These are phyloP conservation scores for Conops quadrifasciatus DNA, from an alignment of 2,888 invertebrate genomes.

Conservation along the genomic window DNA sequence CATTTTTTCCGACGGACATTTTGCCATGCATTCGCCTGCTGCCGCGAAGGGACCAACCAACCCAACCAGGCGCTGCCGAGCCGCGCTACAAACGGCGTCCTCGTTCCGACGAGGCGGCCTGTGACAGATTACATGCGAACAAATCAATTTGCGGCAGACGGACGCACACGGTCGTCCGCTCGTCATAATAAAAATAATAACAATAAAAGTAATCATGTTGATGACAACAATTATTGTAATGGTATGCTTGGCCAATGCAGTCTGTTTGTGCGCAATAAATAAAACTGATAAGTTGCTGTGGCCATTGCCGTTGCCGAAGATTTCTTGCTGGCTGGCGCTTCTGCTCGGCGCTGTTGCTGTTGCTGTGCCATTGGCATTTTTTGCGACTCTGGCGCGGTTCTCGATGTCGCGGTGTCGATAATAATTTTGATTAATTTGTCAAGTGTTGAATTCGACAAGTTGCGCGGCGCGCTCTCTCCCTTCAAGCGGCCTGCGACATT, in stretches of 20 bases:
- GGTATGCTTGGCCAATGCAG: constrained; percentile 28
- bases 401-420: constrained; percentile 37
- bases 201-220: constrained; percentile 25
- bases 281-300: constrained; percentile 41
- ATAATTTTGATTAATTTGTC: constrained; percentile 49
- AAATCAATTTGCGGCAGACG: constrained; percentile 42
- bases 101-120: constrained; percentile 4
- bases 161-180: background rate
- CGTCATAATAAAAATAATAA: constrained; percentile 37
- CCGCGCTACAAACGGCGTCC: too few relatives aligned
- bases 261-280: constrained; percentile 24
- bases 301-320: constrained; percentile 36
- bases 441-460: constrained; percentile 41
- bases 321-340: constrained; percentile 15
- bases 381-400: constrained; percentile 10
- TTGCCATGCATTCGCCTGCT: too few relatives aligned
- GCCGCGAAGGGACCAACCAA: constrained; percentile 13
- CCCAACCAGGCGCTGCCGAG: too few relatives aligned
- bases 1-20: too few relatives aligned
- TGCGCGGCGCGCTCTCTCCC: too few relatives aligned
- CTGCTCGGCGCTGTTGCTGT: constrained; percentile 48
- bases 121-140: constrained; percentile 44
- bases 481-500: too few relatives aligned
- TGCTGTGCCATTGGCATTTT: constrained; percentile 34
- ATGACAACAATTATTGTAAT: constrained; percentile 31